Percentiles rank a stretch among this genome's conserved stretches.
These are phyloP conservation scores for Crenuchus spilurus DNA, from an alignment of 2,797 vertebrate genomes.

Conservation along the genomic window DNA sequence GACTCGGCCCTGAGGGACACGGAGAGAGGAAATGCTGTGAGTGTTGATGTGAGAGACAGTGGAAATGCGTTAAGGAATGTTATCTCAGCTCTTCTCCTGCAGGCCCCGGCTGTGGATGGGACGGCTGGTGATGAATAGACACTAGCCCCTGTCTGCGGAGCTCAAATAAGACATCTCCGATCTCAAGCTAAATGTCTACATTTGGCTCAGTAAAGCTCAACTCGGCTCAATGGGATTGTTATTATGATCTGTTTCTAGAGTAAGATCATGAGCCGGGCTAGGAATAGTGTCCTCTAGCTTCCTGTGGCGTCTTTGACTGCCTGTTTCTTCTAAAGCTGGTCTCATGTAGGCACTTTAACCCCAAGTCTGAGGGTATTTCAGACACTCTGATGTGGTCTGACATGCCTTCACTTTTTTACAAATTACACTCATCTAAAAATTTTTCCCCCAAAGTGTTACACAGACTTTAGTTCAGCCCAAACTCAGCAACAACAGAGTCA, in stretches of 20 bases:
- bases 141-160: constrained; percentile 24
- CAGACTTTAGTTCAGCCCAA: too few relatives aligned
- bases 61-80: constrained; percentile 7
- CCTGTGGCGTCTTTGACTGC: too few relatives aligned
- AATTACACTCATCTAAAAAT: too few relatives aligned
- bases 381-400: too few relatives aligned
- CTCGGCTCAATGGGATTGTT: background rate
- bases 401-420: too few relatives aligned
- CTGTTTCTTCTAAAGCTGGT: too few relatives aligned
- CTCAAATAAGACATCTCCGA: background rate
- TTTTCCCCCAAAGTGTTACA: too few relatives aligned
- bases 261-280: too few relatives aligned
- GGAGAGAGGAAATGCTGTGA: background rate
- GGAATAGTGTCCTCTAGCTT: too few relatives aligned
- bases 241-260: background rate
- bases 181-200: background rate
- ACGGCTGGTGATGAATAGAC: background rate
- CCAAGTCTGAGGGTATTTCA: too few relatives aligned
- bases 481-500: too few relatives aligned
- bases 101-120: background rate
- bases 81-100: background rate
- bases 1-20: background rate
- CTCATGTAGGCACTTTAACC: too few relatives aligned
- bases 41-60: background rate
- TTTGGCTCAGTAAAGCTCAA: background rate